These are phyloP conservation scores for Drosophila obscura DNA, from an alignment of 1,140 invertebrate species.

Conservation along the genomic window DNA sequence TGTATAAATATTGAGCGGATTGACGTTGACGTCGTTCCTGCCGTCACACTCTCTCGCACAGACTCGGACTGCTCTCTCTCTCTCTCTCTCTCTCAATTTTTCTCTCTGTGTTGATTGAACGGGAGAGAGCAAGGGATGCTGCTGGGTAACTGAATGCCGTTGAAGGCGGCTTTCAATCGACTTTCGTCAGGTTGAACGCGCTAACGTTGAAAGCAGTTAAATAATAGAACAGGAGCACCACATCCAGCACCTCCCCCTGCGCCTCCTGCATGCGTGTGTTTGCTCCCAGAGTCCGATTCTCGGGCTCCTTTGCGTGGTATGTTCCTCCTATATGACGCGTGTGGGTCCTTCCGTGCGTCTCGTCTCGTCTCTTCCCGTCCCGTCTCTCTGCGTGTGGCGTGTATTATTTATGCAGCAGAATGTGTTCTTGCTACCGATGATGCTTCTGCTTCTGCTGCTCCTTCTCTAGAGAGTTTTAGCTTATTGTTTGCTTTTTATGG, in stretches of 20 bases:
- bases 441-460: conserved; percentile 5
- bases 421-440: conserved; percentile 46
- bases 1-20: conserved; percentile 76
- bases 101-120: background rate
- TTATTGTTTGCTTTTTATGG: conserved; percentile 39
- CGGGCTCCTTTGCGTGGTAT: conserved; percentile 43
- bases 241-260: conserved; percentile 11
- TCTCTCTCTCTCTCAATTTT: conserved; percentile 11
- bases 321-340: conserved; percentile 63
- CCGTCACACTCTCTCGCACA: conserved; percentile 28
- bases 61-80: conserved; percentile 16
- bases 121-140: conserved; percentile 54
- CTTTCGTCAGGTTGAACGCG: conserved; percentile 72
- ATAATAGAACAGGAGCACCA: conserved; percentile 72
- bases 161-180: conserved; percentile 74
- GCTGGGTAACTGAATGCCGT: conserved; percentile 27
- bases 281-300: conserved; percentile 27
- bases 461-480: conserved; percentile 39
- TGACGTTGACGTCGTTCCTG: conserved; percentile 70
- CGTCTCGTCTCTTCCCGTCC: background rate
- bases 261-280: conserved; percentile 27
- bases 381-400: conserved; percentile 43
- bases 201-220: conserved; percentile 76
- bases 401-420: conserved; percentile 74
- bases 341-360: background rate